A percentile compares a stretch with the other conserved stretches of the same genome.
phyloP scores from a whole-genome alignment of 2,888 invertebrate genomes.

The Glyphotaelius pellucidus region DNA sequence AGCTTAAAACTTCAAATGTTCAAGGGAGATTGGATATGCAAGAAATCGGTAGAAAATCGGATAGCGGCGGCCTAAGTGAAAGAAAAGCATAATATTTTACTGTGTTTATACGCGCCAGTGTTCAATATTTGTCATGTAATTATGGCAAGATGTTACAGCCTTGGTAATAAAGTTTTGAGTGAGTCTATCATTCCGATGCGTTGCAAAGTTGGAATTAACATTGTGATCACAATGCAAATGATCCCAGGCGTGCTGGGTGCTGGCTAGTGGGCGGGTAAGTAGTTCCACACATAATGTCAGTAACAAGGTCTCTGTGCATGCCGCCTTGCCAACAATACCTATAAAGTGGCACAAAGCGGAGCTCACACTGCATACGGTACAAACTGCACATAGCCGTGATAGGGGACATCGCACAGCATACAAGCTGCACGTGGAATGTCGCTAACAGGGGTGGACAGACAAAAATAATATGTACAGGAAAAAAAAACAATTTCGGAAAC shows the following conservation, averaged over 20 bases:
- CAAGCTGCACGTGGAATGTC: not conserved
- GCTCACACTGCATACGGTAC: not conserved
- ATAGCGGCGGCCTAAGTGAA: too few species aligned
- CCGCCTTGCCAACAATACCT: not conserved
- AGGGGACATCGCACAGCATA: not conserved
- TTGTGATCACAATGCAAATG: slow-evolving; percentile 9
- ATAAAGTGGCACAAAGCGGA: slow-evolving; percentile 9
- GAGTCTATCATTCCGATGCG: not conserved
- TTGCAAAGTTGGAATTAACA: not conserved
- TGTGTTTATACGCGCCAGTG: too few species aligned
- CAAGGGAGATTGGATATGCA: too few species aligned
- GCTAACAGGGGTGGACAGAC: not conserved
- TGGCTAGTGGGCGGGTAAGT: not conserved
- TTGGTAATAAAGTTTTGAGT: not conserved
- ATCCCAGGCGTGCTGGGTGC: not conserved
- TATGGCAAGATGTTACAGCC: not conserved
- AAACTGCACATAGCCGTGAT: not conserved
- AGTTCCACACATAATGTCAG: not conserved
- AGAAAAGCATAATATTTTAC: too few species aligned
- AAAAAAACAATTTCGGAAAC: too few species aligned
- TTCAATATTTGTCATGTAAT: too few species aligned
- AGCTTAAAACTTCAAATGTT: too few species aligned
- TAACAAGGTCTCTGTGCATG: slow-evolving; percentile 3
- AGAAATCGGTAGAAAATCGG: too few species aligned
- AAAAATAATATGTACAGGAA: too few species aligned